A percentile compares a stretch with the other conserved stretches of the same genome.
These are phyloP conservation scores for Sylvilagus bachmani DNA, from an alignment of 2,113 vertebrate genomes.

Conservation along the genomic window DNA sequence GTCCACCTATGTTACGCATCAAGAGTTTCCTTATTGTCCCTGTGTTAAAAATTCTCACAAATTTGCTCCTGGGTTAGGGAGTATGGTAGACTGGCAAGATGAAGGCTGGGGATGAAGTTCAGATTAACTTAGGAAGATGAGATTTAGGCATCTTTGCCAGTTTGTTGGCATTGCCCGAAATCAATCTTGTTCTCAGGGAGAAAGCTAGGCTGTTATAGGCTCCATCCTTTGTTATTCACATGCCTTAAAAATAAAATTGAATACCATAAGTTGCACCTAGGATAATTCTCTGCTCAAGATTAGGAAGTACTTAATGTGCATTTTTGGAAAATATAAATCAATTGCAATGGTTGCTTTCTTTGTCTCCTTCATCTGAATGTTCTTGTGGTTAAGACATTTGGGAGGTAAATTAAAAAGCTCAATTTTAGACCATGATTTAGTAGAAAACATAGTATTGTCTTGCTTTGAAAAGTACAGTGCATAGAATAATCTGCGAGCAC, in stretches of 20 bases:
- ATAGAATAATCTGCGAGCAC: not conserved
- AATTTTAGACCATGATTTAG: slow-evolving; percentile 52
- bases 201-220: not conserved
- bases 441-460: not conserved
- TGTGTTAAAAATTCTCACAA: slow-evolving; percentile 54
- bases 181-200: not conserved
- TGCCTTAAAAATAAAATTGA: slow-evolving; percentile 56
- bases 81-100: not conserved
- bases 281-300: not conserved
- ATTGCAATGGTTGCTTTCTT: not conserved
- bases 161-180: not conserved
- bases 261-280: not conserved
- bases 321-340: slow-evolving; percentile 40
- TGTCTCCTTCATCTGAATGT: slow-evolving; percentile 16
- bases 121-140: not conserved
- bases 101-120: not conserved
- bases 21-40: not conserved
- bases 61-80: not conserved
- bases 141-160: not conserved
- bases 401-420: slow-evolving; percentile 42
- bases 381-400: slow-evolving; percentile 23
- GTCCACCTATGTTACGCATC: not conserved
- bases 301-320: not conserved
- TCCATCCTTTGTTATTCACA: not conserved
- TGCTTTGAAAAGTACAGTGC: slow-evolving; percentile 36